These are phyloP conservation scores for Tipula unca DNA, from an alignment of 2,888 invertebrate species.

Conservation along the genomic window DNA sequence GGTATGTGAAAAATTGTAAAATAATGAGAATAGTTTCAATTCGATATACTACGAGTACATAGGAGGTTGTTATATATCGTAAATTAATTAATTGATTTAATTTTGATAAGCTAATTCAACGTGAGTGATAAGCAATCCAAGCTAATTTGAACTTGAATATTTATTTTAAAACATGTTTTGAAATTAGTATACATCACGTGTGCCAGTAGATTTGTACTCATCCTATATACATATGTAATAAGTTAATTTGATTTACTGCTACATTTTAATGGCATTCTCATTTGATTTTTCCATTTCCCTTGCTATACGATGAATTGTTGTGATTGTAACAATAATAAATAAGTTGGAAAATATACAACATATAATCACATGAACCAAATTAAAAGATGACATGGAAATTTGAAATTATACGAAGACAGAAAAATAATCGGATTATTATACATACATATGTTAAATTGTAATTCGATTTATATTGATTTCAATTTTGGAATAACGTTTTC, in stretches of 20 bases:
- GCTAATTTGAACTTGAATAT: neutral
- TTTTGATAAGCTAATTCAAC: too few relatives aligned
- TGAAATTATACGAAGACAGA: neutral
- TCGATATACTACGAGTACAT: too few relatives aligned
- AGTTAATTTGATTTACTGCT: neutral
- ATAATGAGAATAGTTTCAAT: neutral
- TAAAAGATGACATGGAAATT: neutral
- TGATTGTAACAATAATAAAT: neutral
- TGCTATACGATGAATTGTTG: neutral
- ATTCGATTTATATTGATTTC: neutral
- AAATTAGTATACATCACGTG: neutral
- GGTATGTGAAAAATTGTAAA: neutral
- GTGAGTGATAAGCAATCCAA: neutral
- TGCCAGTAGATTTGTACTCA: neutral
- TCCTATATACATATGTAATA: neutral
- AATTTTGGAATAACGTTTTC: neutral
- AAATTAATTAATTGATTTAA: neutral
- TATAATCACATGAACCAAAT: neutral
- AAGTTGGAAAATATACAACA: neutral
- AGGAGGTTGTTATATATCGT: neutral
- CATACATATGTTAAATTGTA: neutral
- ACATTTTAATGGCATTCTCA: neutral
- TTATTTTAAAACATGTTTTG: neutral
- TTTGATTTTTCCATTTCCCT: neutral
- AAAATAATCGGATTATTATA: neutral